These are phyloP conservation scores for Clinocottus analis DNA, from an alignment of 2,113 vertebrate species.

Conservation along the genomic window DNA sequence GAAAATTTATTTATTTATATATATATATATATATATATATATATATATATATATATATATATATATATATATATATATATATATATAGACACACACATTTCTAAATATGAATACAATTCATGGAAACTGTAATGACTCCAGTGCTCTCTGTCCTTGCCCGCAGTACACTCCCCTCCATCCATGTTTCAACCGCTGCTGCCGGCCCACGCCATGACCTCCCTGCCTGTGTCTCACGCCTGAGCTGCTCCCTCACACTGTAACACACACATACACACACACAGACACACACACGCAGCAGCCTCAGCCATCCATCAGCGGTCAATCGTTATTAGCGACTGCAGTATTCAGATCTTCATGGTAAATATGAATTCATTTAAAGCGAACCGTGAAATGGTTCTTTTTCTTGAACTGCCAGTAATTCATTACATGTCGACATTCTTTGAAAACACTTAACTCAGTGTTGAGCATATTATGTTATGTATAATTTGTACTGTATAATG, in stretches of 20 bases:
- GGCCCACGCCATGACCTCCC: constrained; percentile 88
- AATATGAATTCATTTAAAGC: constrained; percentile 43
- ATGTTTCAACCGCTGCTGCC: constrained; percentile 92
- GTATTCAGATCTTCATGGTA: constrained; percentile 36
- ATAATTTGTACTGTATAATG: constrained; percentile 50
- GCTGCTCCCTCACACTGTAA: constrained; percentile 26
- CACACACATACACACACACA: constrained; percentile 17
- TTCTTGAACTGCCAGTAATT: constrained; percentile 8
- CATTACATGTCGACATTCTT: constrained; percentile 31
- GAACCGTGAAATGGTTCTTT: constrained; percentile 18
- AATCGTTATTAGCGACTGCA: neutral
- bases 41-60: neutral
- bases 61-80: neutral
- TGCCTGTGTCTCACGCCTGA: constrained; percentile 93
- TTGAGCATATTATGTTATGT: constrained; percentile 9
- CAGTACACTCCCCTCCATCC: constrained; percentile 92
- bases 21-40: neutral
- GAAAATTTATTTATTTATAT: too few species aligned
- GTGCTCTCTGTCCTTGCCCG: constrained; percentile 75
- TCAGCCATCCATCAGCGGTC: constrained; percentile 1
- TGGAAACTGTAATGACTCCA: constrained; percentile 26
- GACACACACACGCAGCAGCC: constrained; percentile 3
- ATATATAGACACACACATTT: neutral
- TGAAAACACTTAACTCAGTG: constrained; percentile 1
- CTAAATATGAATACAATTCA: neutral